Base-by-base conservation (phyloP, 2,113 vertebrate species). In the Microtus montanus region DNA sequence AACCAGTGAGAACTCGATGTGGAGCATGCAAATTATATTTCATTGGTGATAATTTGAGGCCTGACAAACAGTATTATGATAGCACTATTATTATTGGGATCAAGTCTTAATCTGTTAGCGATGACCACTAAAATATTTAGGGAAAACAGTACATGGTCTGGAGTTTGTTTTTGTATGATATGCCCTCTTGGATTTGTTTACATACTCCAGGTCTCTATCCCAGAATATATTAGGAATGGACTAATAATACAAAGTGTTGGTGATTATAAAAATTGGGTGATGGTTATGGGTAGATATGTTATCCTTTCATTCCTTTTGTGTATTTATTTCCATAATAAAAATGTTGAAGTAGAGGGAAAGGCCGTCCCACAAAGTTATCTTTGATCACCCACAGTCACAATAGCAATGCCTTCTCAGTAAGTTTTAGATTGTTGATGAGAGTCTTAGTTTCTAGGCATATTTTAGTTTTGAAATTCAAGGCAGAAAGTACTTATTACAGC, bases 281-380 rank as follows among this genome's bases (percentile, higher is more conserved):
- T 87, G 47, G 17, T 13, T 78, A 13, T 54, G 64, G 8, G 19
- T 58, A 17, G 47, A 33, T 17, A 66, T 52, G 44, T 75, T 87
- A 44, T 74, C 15, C 70, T 77, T 24, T 90, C 85, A 77, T 17
- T 75, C 22, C n/a, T 92, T 88, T 71, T 63, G 15, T 75, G 41
- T 35, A 82, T 90, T 77, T 38, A 78, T 90, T 77, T 96, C 35
- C 71, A 86, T 68, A 41, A 79, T 93, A 90, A 78, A 83, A 73
- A 88, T 74, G 63, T 78, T 85, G n/a, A 91, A 44, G 41, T 79
- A 52, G 41, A 78, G 54, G 38, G 35, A 12, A 35, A 82, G 64
- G 12, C 4, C 33, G 15, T 89, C 95, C 74, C 28, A 44, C 78
- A 35, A 35, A 61, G 92, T 94, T 66, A 74, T 28, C 28, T 11